Percentiles rank a stretch among this genome's conserved stretches.
phyloP scores from a whole-genome alignment of 1,140 invertebrate species.

The Drosophila kepulauana region DNA sequence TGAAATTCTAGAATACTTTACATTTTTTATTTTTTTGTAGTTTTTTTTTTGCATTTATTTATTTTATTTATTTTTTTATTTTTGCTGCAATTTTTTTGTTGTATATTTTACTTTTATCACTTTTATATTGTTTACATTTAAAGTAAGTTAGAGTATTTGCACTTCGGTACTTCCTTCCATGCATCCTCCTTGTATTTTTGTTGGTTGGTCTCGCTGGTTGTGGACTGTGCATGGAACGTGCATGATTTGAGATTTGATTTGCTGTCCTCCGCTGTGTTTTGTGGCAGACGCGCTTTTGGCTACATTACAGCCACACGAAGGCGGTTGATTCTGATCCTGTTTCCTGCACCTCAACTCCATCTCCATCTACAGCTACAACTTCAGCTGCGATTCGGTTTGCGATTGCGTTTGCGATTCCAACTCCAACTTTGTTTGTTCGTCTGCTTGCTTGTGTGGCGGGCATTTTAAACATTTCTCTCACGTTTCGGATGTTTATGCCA shows the following conservation, averaged over 20 bases:
- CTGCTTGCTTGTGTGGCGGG: slow-evolving; percentile 51
- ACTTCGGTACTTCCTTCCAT: slow-evolving; percentile 33
- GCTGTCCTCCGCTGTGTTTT: slow-evolving; percentile 26
- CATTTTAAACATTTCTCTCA: slow-evolving; percentile 71
- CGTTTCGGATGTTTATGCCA: slow-evolving; percentile 82
- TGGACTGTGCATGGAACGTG: slow-evolving; percentile 50
- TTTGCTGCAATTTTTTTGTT: not conserved
- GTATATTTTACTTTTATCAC: not conserved
- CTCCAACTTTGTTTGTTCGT: slow-evolving; percentile 30
- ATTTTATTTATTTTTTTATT: not conserved
- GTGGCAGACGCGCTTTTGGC: slow-evolving; percentile 54
- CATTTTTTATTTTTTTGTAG: no score
- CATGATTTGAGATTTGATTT: slow-evolving; percentile 83
- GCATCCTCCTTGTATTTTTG: not conserved
- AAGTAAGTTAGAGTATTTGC: slow-evolving; percentile 25
- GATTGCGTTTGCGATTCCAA: not conserved
- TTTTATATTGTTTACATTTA: no score
- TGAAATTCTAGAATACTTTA: no score
- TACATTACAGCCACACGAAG: slow-evolving; percentile 67
- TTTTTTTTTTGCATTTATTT: no score
- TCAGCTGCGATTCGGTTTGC: slow-evolving; percentile 27
- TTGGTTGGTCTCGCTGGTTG: slow-evolving; percentile 19
- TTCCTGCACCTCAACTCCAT: slow-evolving; percentile 31
- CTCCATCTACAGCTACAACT: not conserved
- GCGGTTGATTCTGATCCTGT: slow-evolving; percentile 23